These are phyloP conservation scores for Blennius ocellaris DNA, from an alignment of 2,113 vertebrate genomes.

Conservation along the genomic window DNA sequence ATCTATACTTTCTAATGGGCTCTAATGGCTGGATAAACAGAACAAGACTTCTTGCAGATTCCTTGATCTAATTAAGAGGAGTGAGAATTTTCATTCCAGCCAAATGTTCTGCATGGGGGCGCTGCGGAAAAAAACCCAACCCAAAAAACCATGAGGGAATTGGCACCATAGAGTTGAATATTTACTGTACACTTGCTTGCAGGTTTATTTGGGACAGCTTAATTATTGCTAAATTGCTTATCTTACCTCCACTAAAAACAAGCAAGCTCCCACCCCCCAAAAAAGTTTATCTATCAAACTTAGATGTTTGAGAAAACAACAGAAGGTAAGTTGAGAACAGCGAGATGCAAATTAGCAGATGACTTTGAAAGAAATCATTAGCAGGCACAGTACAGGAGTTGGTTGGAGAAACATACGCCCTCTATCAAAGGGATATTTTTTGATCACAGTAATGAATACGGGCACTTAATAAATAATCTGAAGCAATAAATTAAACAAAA, in stretches of 20 bases:
- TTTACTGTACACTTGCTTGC: conserved; percentile 25
- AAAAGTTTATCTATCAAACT: conserved; percentile 32
- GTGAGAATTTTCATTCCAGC: conserved; percentile 53
- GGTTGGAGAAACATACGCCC: conserved; percentile 59
- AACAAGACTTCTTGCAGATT: conserved; percentile 60
- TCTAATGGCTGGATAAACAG: conserved; percentile 69
- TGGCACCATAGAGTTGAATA: conserved; percentile 23
- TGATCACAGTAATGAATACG: conserved; percentile 21
- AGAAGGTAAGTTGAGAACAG: conserved; percentile 65
- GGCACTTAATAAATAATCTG: conserved; percentile 7
- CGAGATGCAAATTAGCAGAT: conserved; percentile 56
- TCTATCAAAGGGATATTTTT: conserved; percentile 47
- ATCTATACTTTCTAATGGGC: conserved; percentile 63
- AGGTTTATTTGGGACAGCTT: conserved; percentile 46
- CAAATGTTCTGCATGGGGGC: conserved; percentile 49
- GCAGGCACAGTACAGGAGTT: conserved; percentile 38
- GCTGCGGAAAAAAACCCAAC: conserved; percentile 31
- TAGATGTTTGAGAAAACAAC: conserved; percentile 66
- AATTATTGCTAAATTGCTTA: conserved; percentile 62
- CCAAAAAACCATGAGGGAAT: conserved; percentile 56
- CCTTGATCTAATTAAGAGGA: conserved; percentile 72
- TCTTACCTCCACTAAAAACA: conserved; percentile 27
- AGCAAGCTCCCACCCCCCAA: not conserved
- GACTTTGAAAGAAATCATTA: conserved; percentile 59
- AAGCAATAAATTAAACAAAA: conserved; percentile 21